A percentile compares a stretch with the other conserved stretches of the same genome.
phyloP scores from a whole-genome alignment of 64 coral and sea anemone species.

The Pocillopora verrucosa region DNA sequence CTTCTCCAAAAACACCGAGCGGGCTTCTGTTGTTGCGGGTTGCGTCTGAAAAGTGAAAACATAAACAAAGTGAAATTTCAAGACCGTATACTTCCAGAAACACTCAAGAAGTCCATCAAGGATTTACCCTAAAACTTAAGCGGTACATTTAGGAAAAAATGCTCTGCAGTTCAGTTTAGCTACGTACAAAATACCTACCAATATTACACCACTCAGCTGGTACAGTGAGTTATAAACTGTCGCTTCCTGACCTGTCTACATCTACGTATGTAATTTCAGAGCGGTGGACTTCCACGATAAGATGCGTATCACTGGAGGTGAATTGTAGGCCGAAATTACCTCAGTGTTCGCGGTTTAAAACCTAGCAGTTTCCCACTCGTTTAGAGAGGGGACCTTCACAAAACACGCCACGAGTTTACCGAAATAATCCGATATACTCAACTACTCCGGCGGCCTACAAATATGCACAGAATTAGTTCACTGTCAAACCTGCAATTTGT shows the following conservation, averaged over 20 bases:
- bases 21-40: slow-evolving; percentile 37
- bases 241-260: neutral
- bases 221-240: neutral
- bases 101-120: slow-evolving; percentile 20
- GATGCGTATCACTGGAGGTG: neutral
- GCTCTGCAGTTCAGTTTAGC: slow-evolving; percentile 1
- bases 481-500: slow-evolving; percentile 64
- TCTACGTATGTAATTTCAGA: slow-evolving; percentile 41
- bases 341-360: neutral
- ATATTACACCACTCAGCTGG: neutral
- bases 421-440: slow-evolving; percentile 44
- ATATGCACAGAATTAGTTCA: slow-evolving; percentile 29
- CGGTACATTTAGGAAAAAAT: neutral
- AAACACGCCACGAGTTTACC: slow-evolving; percentile 29
- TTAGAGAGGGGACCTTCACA: neutral
- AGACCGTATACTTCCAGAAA: slow-evolving; percentile 6
- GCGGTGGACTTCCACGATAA: neutral
- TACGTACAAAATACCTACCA: neutral
- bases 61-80: slow-evolving; percentile 38
- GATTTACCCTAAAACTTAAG: neutral
- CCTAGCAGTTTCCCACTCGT: neutral
- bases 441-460: slow-evolving; percentile 1
- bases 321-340: neutral
- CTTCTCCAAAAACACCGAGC: slow-evolving; percentile 75
- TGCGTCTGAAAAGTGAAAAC: slow-evolving; percentile 40